Evolutionary conservation across 1,140 invertebrate genomes (phyloP).

Genomic region (Microplitis demolitor): DNA sequence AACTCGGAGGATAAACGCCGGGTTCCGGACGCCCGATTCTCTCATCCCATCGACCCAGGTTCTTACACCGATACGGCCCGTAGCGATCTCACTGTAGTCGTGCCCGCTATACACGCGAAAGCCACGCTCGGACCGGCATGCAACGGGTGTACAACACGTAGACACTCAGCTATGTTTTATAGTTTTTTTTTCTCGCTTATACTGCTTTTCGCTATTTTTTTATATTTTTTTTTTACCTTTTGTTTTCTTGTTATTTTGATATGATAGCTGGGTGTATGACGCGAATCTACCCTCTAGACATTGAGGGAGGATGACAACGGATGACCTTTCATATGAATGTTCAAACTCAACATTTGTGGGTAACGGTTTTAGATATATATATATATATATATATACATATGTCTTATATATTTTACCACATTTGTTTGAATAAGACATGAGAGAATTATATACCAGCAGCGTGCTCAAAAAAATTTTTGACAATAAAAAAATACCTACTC

Average conservation of each 20-base stretch:
- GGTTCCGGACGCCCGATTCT: constrained; percentile 56
- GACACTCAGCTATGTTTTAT: background rate
- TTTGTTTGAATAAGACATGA: too few relatives aligned
- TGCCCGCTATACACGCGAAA: constrained; percentile 43
- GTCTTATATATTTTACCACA: too few relatives aligned
- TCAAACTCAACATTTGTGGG: too few relatives aligned
- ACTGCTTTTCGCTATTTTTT: background rate
- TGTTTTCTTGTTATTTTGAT: background rate
- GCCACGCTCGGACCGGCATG: constrained; percentile 38
- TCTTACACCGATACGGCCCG: constrained; percentile 58
- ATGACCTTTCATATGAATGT: too few relatives aligned
- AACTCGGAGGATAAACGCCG: constrained; percentile 60
- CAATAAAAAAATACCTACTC: too few relatives aligned
- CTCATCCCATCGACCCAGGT: constrained; percentile 59
- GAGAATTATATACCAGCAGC: too few relatives aligned
- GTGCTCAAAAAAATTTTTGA: too few relatives aligned
- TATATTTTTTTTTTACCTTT: background rate
- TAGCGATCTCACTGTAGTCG: constrained; percentile 48
- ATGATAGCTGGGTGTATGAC: background rate
- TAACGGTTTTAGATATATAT: too few relatives aligned
- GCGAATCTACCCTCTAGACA: too few relatives aligned
- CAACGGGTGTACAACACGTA: constrained; percentile 39
- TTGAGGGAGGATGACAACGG: too few relatives aligned
- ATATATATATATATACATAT: too few relatives aligned
- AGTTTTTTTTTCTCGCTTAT: background rate